Evolutionary conservation across 1,140 invertebrate species (phyloP).

Genomic region (Polyergus mexicanus): DNA sequence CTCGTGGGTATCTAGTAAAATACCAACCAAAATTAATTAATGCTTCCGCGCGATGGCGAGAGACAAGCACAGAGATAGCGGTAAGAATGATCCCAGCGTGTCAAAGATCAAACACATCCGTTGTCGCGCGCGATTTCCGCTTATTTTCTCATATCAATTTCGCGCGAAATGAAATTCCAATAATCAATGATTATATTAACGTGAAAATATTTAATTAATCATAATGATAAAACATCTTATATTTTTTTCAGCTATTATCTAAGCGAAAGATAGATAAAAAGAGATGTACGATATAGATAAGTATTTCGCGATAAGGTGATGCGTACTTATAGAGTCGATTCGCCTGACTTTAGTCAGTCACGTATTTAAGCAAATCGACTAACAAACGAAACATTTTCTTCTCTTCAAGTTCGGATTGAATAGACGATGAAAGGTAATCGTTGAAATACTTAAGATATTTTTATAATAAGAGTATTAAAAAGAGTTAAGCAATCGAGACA

Average conservation of each 20-base stretch:
- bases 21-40: slow-evolving; percentile 54
- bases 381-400: neutral
- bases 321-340: neutral
- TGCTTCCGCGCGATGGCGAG: neutral
- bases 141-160: slow-evolving; percentile 20
- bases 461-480: neutral
- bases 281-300: neutral
- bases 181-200: neutral
- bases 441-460: slow-evolving; percentile 6
- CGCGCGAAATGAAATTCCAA: neutral
- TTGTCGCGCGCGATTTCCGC: neutral
- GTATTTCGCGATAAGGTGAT: neutral
- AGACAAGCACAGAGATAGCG: slow-evolving; percentile 11
- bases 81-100: neutral
- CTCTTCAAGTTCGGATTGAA: neutral
- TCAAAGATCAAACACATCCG: slow-evolving; percentile 27
- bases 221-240: slow-evolving; percentile 8
- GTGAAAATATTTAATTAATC: neutral
- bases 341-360: neutral
- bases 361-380: neutral
- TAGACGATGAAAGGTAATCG: neutral
- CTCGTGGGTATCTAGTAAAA: slow-evolving; percentile 31
- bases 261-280: too few relatives aligned
- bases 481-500: neutral
- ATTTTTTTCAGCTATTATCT: neutral